Conservation (phyloP, 1,140 invertebrate species). For the Bilobella aurantiaca region DNA sequence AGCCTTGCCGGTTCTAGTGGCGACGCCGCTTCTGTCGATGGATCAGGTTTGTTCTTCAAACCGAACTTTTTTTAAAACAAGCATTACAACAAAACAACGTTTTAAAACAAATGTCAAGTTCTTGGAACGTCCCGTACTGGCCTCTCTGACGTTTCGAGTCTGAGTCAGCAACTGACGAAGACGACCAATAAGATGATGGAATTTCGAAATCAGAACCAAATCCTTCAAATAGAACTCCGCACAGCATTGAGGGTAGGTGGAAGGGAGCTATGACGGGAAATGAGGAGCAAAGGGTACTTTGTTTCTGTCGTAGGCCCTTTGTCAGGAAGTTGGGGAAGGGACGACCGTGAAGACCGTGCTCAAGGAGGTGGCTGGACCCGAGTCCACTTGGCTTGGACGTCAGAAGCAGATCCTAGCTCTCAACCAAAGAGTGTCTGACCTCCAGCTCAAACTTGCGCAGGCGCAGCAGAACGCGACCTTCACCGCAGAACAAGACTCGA, state of each 20-base stretch:
- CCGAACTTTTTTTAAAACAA: no score
- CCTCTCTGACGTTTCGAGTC: not conserved
- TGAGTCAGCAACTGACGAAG: constrained; percentile 13
- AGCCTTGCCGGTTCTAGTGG: not conserved
- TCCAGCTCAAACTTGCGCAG: not conserved
- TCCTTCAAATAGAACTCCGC: constrained; percentile 23
- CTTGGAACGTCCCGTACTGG: not conserved
- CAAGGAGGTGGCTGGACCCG: not conserved
- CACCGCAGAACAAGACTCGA: not conserved
- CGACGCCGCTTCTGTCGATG: not conserved
- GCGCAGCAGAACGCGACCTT: no score
- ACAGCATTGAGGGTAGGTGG: constrained; percentile 16
- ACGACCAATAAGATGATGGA: constrained; percentile 29
- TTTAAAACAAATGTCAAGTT: not conserved
- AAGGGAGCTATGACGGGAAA: not conserved
- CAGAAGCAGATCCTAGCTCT: constrained; percentile 26
- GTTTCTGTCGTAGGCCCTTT: constrained; percentile 1
- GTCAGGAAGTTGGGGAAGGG: constrained; percentile 25
- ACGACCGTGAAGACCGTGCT: constrained; percentile 15
- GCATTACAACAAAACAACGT: no score
- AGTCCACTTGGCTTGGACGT: constrained; percentile 18
- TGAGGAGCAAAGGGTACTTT: not conserved
- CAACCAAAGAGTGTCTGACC: constrained; percentile 14
- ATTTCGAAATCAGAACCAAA: constrained; percentile 26
- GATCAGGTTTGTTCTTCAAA: not conserved